These are phyloP conservation scores for Melopsittacus undulatus DNA, from an alignment of 2,797 vertebrate genomes.

Conservation along the genomic window DNA sequence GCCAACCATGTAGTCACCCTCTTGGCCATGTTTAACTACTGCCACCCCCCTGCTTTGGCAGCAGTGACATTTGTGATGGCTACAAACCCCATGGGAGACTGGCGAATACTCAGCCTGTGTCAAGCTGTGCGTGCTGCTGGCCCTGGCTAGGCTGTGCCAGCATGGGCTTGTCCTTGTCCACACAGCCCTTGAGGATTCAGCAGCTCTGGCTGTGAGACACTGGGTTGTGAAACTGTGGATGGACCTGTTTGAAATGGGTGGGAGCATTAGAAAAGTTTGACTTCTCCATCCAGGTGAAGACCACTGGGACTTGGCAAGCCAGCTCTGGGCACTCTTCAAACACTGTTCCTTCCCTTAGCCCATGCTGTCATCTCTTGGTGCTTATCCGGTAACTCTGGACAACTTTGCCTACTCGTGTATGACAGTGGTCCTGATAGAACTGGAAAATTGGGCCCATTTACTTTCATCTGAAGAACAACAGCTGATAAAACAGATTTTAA, in stretches of 20 bases:
- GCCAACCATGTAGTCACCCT: not conserved
- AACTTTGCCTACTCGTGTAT: fast-evolving
- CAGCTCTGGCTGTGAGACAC: not conserved
- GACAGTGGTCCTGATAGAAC: not conserved
- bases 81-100: not conserved
- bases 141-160: not conserved
- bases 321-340: not conserved
- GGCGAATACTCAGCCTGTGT: not conserved
- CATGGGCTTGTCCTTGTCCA: not conserved
- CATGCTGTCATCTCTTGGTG: not conserved
- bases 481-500: not conserved
- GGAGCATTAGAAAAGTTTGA: not conserved
- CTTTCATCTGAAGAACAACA: not conserved
- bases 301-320: not conserved
- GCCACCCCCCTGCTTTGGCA: not conserved
- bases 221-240: not conserved
- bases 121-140: not conserved
- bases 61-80: not conserved
- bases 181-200: not conserved
- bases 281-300: not conserved
- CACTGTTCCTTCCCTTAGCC: not conserved
- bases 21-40: too few relatives aligned
- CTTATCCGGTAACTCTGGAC: not conserved
- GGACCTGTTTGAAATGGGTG: not conserved
- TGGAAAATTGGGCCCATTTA: not conserved